Evolutionary conservation across 2,797 vertebrate genomes (phyloP), one percentile per base, ranked within the genome.

Genomic region (Bovichtus diacanthus): DNA sequence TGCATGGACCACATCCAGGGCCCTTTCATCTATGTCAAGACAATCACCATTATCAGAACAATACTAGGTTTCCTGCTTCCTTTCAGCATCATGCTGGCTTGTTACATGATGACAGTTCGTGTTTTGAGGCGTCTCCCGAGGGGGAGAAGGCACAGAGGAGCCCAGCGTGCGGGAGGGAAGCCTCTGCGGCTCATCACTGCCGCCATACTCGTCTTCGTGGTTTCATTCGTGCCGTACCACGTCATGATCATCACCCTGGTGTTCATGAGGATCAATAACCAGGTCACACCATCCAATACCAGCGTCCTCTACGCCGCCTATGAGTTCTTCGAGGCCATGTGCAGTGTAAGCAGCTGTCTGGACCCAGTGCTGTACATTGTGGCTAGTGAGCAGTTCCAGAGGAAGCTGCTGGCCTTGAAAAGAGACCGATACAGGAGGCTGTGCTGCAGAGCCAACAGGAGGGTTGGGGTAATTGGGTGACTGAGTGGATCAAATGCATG

Each of bases 351-450:
- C 80, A 93, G 94, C 76, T 96, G 95, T 69, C 92, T 97, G 74
- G 94, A 97, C 79, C 95, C 95, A 2, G 73, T 96, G 25, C 94
- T 96, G 67, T 96, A 96, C 68, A 93, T 95, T 1, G n/a, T 95
- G 80, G 94, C 95, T 29, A 95, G 92, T 75, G 93, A 95, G 63
- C 90, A 89, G 39, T 94, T 96, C 86, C 94, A 87, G 76, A 91
- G 74, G 71, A 89, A 83, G 74, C 75, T 92, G 56, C 81, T 71
- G 72, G 84, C 82, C 21, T 58, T 92, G 27, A 90, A 78, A 46
- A 76, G 71, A 59, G 55, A 34, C 36, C 38, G 2, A 23, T 69
- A 54, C 70, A 76, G 38, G 49, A 83, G 74, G 44, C 53, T 92
- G 59, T 92, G 88, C 76, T 89, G 89, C 76, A 85, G 87, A 18